Percentiles rank a stretch among this genome's conserved stretches.
Conservation (phyloP, 2,797 vertebrate species). For the Heliangelus exortis region DNA sequence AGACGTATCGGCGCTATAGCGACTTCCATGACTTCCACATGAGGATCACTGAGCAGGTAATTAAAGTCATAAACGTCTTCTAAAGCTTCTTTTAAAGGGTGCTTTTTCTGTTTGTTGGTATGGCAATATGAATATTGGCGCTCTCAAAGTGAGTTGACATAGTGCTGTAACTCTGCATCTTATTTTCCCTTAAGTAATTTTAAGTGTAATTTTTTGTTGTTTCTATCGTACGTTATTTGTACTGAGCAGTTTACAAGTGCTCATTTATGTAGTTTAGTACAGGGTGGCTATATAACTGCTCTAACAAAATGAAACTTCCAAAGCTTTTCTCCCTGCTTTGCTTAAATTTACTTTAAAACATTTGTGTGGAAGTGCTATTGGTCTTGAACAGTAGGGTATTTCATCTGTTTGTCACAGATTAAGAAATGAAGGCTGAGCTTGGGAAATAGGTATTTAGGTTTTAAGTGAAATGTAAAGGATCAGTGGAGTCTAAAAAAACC, state of each 20-base stretch:
- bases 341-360: not conserved
- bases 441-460: conserved; percentile 41
- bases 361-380: not conserved
- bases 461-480: conserved; percentile 27
- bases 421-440: conserved; percentile 59
- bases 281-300: not conserved
- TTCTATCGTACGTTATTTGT: not conserved
- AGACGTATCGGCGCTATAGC: conserved; percentile 96
- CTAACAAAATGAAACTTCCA: not conserved
- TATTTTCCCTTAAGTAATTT: not conserved
- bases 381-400: not conserved
- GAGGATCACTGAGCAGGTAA: conserved; percentile 97
- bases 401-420: conserved; percentile 55
- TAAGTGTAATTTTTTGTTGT: not conserved
- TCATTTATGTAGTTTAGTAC: rapidly evolving
- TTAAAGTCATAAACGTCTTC: not conserved
- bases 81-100: not conserved
- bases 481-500: not conserved
- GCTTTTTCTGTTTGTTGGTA: not conserved
- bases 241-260: not conserved
- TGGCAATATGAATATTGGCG: not conserved
- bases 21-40: conserved; percentile 99
- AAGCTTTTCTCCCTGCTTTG: rapidly evolving
- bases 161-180: too few species aligned
- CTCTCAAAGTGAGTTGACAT: not conserved